Evolutionary conservation across 2,888 invertebrate genomes (phyloP).

Genomic region (Andrena bucephala): DNA sequence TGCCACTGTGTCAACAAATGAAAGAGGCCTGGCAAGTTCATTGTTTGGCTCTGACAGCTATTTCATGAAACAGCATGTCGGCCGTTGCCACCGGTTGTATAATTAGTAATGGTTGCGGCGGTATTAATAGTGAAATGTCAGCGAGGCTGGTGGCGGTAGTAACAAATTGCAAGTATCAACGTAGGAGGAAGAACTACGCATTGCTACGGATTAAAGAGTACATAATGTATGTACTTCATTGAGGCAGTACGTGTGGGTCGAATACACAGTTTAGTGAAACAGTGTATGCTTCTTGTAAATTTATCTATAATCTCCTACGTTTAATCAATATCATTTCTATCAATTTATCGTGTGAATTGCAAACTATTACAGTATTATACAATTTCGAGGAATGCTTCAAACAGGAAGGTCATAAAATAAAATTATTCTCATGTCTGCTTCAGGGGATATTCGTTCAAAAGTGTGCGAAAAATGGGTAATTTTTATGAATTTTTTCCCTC

Average conservation of each 20-base stretch:
- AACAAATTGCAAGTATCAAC: constrained; percentile 38
- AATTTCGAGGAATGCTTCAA: no score
- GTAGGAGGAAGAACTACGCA: constrained; percentile 48
- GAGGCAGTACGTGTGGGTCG: constrained; percentile 10
- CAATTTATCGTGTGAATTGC: no score
- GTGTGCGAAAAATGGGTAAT: no score
- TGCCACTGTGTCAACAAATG: constrained; percentile 25
- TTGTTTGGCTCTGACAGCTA: constrained; percentile 39
- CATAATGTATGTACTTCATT: constrained; percentile 5
- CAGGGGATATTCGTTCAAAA: no score
- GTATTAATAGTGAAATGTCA: constrained; percentile 41
- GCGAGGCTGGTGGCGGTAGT: constrained; percentile 12
- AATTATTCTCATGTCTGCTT: no score
- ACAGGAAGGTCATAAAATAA: no score
- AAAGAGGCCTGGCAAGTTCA: constrained; percentile 25
- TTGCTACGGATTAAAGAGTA: constrained; percentile 27
- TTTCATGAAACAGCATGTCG: constrained; percentile 42
- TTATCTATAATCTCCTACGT: no score
- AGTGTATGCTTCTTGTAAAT: no score
- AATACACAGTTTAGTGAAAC: neutral
- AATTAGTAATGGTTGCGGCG: constrained; percentile 38
- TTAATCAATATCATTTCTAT: no score
- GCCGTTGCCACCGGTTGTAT: constrained; percentile 44
- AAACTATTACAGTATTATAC: no score
- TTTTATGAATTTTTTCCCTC: no score